phyloP scores from a whole-genome alignment of 2,888 invertebrate genomes.

The Hyppa rectilinea region DNA sequence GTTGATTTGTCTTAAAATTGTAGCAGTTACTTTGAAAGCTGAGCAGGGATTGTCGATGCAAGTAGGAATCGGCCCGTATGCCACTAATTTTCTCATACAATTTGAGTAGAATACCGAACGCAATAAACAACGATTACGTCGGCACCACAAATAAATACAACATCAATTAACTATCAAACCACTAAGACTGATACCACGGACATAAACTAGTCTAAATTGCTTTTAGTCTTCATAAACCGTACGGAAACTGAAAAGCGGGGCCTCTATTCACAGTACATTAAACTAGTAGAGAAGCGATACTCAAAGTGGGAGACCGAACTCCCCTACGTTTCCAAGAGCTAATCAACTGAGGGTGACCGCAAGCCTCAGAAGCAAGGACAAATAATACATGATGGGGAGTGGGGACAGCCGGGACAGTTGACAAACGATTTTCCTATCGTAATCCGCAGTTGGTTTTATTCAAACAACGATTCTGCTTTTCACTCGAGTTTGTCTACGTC shows the following conservation, averaged over 20 bases:
- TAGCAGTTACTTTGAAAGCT: neutral
- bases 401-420: constrained; percentile 45
- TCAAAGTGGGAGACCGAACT: constrained; percentile 42
- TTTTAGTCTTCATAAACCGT: constrained; percentile 35
- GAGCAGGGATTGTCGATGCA: too few relatives aligned
- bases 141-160: constrained; percentile 54
- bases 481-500: constrained; percentile 47
- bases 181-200: constrained; percentile 45
- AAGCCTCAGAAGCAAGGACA: constrained; percentile 38
- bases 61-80: neutral
- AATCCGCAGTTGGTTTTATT: constrained; percentile 40
- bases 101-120: constrained; percentile 36
- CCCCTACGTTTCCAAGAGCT: constrained; percentile 34
- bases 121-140: constrained; percentile 47
- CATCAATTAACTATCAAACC: constrained; percentile 59
- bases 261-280: constrained; percentile 47
- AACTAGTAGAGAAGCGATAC: constrained; percentile 49
- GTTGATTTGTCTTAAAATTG: neutral
- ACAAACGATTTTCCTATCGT: constrained; percentile 43
- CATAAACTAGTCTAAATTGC: constrained; percentile 44
- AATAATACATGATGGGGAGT: constrained; percentile 44
- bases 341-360: constrained; percentile 52
- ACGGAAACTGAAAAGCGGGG: constrained; percentile 43
- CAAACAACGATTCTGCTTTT: constrained; percentile 44
- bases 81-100: constrained; percentile 17